Evolutionary conservation across 2,888 invertebrate species (phyloP).

Genomic region (Phytoseiulus persimilis): DNA sequence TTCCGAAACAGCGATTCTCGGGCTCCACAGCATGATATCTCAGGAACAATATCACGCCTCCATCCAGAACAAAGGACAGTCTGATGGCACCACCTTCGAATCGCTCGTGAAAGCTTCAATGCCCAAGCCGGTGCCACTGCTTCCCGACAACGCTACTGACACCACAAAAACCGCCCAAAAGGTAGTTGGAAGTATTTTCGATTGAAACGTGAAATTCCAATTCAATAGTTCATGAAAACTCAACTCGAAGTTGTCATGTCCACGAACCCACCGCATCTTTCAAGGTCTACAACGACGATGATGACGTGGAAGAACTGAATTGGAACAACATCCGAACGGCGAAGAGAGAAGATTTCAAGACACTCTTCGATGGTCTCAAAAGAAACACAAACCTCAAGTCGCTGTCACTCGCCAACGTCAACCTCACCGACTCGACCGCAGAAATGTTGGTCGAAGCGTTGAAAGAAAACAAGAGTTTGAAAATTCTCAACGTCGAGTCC

Average conservation of each 20-base stretch:
- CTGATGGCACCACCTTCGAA: slow-evolving; percentile 47
- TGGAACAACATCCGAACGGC: slow-evolving; percentile 84
- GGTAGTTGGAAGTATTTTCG: slow-evolving; percentile 62
- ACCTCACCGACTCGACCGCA: slow-evolving; percentile 79
- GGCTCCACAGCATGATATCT: slow-evolving; percentile 99
- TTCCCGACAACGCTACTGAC: slow-evolving; percentile 93
- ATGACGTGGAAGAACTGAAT: slow-evolving; percentile 72
- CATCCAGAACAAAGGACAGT: slow-evolving; percentile 66
- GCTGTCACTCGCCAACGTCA: slow-evolving; percentile 84
- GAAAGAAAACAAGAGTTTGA: slow-evolving; percentile 52
- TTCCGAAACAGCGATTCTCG: slow-evolving; percentile 72
- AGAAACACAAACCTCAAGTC: slow-evolving; percentile 83
- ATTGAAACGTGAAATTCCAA: too few species aligned
- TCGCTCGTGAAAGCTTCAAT: slow-evolving; percentile 77
- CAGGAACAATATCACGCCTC: slow-evolving; percentile 99
- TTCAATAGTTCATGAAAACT: too few species aligned
- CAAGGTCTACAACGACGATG: slow-evolving; percentile 30
- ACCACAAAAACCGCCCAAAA: slow-evolving; percentile 82
- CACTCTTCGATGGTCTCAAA: slow-evolving; percentile 76
- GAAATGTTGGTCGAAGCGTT: slow-evolving; percentile 66
- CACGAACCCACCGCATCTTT: not conserved
- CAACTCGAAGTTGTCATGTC: too few species aligned
- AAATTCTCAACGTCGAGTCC: slow-evolving; percentile 54
- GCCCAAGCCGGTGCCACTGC: slow-evolving; percentile 80
- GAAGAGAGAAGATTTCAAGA: slow-evolving; percentile 70